These are phyloP conservation scores for Chelonia mydas DNA, from an alignment of 2,797 vertebrate species.

Conservation along the genomic window DNA sequence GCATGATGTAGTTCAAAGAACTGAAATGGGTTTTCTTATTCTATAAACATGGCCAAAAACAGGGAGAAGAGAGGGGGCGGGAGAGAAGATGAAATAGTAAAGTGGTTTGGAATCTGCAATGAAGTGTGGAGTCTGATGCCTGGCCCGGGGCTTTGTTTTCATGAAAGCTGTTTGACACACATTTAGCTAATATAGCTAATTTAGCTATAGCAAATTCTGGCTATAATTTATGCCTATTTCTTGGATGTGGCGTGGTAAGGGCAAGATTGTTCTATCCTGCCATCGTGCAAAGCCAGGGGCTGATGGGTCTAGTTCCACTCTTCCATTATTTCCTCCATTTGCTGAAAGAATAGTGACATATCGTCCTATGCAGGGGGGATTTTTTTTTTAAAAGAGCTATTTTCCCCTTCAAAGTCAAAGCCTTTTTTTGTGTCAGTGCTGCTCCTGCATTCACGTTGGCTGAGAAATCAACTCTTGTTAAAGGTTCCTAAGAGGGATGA, in stretches of 20 bases:
- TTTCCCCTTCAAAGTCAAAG: constrained; percentile 40
- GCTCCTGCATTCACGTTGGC: background rate
- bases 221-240: constrained; percentile 47
- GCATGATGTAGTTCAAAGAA: rapidly evolving
- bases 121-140: background rate
- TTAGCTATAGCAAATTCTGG: too few relatives aligned
- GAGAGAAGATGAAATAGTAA: background rate
- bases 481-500: background rate
- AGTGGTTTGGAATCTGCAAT: background rate
- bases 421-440: background rate
- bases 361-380: background rate
- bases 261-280: constrained; percentile 7
- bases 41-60: background rate
- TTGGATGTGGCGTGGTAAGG: background rate
- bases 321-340: constrained; percentile 49
- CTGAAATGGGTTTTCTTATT: background rate
- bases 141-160: background rate
- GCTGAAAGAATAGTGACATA: constrained; percentile 49
- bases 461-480: background rate
- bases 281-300: constrained; percentile 38
- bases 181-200: too few relatives aligned
- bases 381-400: constrained; percentile 6
- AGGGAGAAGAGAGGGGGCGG: background rate
- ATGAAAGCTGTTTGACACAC: constrained; percentile 21
- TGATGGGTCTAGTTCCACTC: constrained; percentile 38